Base-by-base conservation (phyloP, 2,888 invertebrate species). In the Eumacrocentrus americanus region DNA sequence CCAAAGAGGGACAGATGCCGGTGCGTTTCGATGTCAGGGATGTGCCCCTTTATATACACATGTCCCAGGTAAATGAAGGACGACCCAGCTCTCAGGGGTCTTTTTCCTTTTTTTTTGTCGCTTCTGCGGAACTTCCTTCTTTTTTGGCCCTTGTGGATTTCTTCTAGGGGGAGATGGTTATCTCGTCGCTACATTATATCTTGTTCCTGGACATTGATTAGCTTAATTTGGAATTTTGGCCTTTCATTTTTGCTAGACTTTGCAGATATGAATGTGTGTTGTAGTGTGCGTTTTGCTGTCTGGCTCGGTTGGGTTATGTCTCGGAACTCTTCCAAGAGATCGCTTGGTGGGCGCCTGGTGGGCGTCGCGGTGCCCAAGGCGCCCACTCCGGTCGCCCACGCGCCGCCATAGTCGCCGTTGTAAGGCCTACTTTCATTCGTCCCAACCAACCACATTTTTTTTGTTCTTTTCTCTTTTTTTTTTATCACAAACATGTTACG, bases 261-360 rank as follows among this genome's bases (percentile, higher is more conserved):
- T n/a, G n/a, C n/a, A n/a, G n/a, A n/a, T n/a, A n/a, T n/a, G n/a
- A n/a, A n/a, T n/a, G n/a, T n/a, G n/a, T n/a, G n/a, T n/a, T n/a
- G n/a, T n/a, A n/a, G n/a, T n/a, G n/a, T 52, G 16, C 29, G 42
- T 29, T 16, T 29, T 34, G 42, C 34, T 54, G 42, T 18, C 42
- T 54, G 34, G 42, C 29, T 29, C 14, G 12, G 20, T 34, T 29
- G 44, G 42, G 54, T 25, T 16, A 16, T 34, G 16, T 37, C 29
- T 54, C 44, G 34, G 42, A 54, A 44, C 34, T 54, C 44, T 44
- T 42, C 54, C 54, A 54, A 54, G 44, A 54, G 54, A 44, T 46
- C 23, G 42, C 50, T 44, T 63, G 68, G 71, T 73, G 69, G 73
- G 69, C 70, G 72, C 73, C 66, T 63, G 67, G 74, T 75, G 74